Conservation (phyloP, 2,113 vertebrate genomes). For the Oncorhynchus keta region DNA sequence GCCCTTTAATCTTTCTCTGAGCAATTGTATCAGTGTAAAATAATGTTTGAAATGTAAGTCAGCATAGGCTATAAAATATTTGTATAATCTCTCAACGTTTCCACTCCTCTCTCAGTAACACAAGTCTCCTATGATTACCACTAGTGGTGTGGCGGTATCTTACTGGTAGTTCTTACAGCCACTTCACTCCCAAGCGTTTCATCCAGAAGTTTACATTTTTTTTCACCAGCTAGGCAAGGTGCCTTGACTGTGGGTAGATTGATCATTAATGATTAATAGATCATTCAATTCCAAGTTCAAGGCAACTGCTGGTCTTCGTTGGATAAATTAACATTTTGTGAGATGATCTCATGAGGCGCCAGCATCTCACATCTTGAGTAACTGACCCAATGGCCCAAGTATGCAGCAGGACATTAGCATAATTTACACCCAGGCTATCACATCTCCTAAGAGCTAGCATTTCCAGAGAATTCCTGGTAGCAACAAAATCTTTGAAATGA, state of each 20-base stretch:
- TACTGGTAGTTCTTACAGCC: too few species aligned
- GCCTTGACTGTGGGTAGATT: conserved; percentile 7
- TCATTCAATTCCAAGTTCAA: conserved; percentile 24
- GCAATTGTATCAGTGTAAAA: too few species aligned
- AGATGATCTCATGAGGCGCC: neutral
- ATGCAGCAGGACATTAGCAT: conserved; percentile 47
- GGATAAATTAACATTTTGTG: too few species aligned
- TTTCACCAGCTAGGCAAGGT: neutral
- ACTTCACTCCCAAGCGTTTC: too few species aligned
- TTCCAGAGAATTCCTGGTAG: conserved; percentile 54
- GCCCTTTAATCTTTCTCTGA: too few species aligned
- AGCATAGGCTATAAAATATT: too few species aligned
- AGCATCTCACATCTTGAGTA: conserved; percentile 22
- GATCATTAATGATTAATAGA: conserved; percentile 16
- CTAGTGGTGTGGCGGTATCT: too few species aligned
- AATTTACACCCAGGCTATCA: conserved; percentile 59
- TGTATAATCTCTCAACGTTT: too few species aligned
- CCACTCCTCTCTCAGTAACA: too few species aligned
- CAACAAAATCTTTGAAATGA: conserved; percentile 60
- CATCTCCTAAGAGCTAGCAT: conserved; percentile 41
- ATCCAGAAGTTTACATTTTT: neutral
- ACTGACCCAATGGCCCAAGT: conserved; percentile 49
- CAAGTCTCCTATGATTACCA: too few species aligned
- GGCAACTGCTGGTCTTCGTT: conserved; percentile 4
- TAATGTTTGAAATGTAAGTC: too few species aligned